These are phyloP conservation scores for Trematomus loennbergii DNA, from an alignment of 2,113 vertebrate genomes.

Conservation along the genomic window DNA sequence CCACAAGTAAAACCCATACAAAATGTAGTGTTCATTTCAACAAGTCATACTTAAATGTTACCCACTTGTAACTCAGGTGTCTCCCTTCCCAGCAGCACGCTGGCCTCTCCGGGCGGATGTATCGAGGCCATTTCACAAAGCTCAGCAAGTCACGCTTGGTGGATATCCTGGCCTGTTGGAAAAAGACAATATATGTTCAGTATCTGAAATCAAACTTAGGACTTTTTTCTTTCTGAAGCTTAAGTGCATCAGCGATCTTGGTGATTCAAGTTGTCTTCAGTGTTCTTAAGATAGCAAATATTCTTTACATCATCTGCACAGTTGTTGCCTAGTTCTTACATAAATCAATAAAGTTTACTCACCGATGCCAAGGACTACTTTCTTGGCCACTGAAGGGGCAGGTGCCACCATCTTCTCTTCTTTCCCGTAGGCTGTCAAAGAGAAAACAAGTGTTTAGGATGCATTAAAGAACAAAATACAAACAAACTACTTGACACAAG, in stretches of 20 bases:
- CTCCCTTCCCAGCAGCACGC: slow-evolving; percentile 83
- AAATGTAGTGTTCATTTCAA: too few relatives aligned
- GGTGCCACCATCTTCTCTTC: slow-evolving; percentile 99
- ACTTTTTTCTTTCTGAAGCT: fast-evolving
- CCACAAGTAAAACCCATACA: too few relatives aligned
- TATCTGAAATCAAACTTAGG: fast-evolving
- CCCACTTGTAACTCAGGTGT: too few relatives aligned
- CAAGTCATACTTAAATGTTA: too few relatives aligned
- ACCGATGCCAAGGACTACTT: slow-evolving; percentile 97
- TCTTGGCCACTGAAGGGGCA: slow-evolving; percentile 96
- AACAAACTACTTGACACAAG: background rate
- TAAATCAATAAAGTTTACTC: slow-evolving; percentile 61
- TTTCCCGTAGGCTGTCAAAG: slow-evolving; percentile 92
- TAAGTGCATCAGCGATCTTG: slow-evolving; percentile 97
- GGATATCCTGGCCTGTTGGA: slow-evolving; percentile 95
- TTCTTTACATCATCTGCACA: slow-evolving; percentile 91
- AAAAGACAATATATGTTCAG: background rate
- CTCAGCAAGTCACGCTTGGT: slow-evolving; percentile 96
- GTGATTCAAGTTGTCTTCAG: slow-evolving; percentile 89
- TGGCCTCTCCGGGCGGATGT: slow-evolving; percentile 96
- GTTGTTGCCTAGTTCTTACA: too few relatives aligned
- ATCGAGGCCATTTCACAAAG: slow-evolving; percentile 98
- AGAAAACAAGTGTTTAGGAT: background rate
- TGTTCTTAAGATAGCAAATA: slow-evolving; percentile 90
- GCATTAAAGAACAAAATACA: background rate